Conservation (phyloP, 2,888 invertebrate species). For the Machimus atricapillus region DNA sequence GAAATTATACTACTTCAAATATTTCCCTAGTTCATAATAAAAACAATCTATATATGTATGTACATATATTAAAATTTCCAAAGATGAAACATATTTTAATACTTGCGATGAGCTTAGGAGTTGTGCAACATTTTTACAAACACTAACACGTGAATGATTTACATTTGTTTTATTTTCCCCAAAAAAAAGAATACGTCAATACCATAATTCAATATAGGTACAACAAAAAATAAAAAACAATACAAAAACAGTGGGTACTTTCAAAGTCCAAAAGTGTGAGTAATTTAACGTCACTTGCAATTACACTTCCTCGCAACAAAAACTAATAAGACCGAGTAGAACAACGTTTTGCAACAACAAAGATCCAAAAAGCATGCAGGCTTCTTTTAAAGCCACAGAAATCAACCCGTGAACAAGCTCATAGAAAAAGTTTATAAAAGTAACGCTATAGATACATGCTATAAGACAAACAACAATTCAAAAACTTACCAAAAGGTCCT, state of each 20-base stretch:
- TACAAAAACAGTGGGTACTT: not conserved
- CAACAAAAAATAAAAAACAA: not conserved
- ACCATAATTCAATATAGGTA: not conserved
- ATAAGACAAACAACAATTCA: not conserved
- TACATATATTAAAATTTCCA: no score
- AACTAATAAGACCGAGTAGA: no score
- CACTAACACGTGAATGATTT: no score
- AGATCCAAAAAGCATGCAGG: not conserved
- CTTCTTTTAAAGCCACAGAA: not conserved
- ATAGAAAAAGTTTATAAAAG: not conserved
- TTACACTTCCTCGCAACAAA: not conserved
- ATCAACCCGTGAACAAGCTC: not conserved
- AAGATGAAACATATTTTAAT: no score
- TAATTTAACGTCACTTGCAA: not conserved
- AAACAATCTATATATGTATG: no score
- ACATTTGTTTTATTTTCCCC: no score
- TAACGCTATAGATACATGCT: not conserved
- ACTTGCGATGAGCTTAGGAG: not conserved
- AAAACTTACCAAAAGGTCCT: conserved; percentile 59
- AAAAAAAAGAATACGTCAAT: no score
- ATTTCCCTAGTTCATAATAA: no score
- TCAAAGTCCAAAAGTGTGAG: not conserved
- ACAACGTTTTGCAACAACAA: no score
- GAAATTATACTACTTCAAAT: no score
- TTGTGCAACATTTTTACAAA: no score